Base-by-base conservation (phyloP, 1,140 invertebrate species). In the Aphidius gifuensis region DNA sequence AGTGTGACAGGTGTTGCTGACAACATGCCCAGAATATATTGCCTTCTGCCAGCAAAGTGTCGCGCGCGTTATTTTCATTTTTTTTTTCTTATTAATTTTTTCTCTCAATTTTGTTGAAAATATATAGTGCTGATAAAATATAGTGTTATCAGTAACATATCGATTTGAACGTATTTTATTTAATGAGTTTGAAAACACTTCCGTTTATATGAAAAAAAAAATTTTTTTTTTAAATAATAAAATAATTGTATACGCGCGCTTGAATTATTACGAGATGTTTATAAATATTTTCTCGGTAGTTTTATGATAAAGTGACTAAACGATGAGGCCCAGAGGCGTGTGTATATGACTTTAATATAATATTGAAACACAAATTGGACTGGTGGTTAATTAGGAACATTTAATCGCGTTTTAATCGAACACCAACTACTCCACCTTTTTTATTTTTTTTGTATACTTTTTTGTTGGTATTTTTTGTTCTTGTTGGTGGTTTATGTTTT, bases 1-100 rank as follows among this genome's bases (percentile, higher is more conserved):
- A 42, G 51, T 46, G 60, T 32, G 51, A 60, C 64, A 65, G 61
- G 61, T 62, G 61, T 46, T 46, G 38, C 54, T 45, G 53, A 50
- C 32, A 32, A 62, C 21, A 38, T 40, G 46, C 5, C 9, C 23
- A 39, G 32, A 11, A 53, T 53, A 53, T 53, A 23, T 53, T 23
- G 50, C 32, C 21, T 47, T 44, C 48, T 51, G n/a, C 32, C 9
- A 5, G 16, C 5, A 43, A 40, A 9, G 9, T 49, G 11, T 51
- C 40, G 40, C 16, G 16, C 16, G 16, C 16, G 16, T 16, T 16
- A 16, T 16, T 16, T 16, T 16, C 16, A 0, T 16, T 16, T 16
- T 16, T 53, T 8, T 7, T 44, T 44, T 44, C 43, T 7, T 44
- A 44, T 7, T 7, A 6, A 44, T 44, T 9, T 44, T 44, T 44